Evolutionary conservation across 2,113 vertebrate genomes (phyloP).

Genomic region (Anas platyrhynchos): DNA sequence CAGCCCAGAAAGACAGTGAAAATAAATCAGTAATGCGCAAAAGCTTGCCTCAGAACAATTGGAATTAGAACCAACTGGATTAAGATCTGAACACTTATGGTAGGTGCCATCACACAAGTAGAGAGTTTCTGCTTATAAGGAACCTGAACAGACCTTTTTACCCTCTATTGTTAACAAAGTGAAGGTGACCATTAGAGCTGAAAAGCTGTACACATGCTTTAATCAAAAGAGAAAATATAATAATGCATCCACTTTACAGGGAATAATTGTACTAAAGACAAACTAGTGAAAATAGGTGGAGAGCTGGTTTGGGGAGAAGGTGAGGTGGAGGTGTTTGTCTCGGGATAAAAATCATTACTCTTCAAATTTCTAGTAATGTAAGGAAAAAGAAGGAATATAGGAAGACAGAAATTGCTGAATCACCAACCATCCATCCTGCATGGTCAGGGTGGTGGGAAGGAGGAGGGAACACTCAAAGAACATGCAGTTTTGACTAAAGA

Average conservation of each 20-base stretch:
- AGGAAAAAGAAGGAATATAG: not conserved
- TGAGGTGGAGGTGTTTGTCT: not conserved
- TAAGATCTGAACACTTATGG: not conserved
- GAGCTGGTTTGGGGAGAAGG: fast-evolving
- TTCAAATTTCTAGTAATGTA: not conserved
- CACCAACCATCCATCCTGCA: not conserved
- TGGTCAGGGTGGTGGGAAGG: not conserved
- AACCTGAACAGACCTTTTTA: not conserved
- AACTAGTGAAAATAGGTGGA: not conserved
- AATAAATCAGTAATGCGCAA: not conserved
- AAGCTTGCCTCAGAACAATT: not conserved
- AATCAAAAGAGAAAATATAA: not conserved
- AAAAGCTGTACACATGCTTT: not conserved
- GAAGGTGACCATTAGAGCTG: not conserved
- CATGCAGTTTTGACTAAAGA: not conserved
- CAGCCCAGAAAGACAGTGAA: not conserved
- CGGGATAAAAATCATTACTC: not conserved
- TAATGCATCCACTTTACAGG: not conserved
- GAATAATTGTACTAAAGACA: not conserved
- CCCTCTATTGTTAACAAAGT: not conserved
- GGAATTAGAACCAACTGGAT: not conserved
- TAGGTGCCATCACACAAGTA: not conserved
- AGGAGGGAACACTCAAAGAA: not conserved
- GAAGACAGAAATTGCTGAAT: not conserved
- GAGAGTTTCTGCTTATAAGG: not conserved